Percentiles rank a stretch among this genome's conserved stretches.
phyloP scores from a whole-genome alignment of 1,140 invertebrate species.

The Mactra quadrangularis region DNA sequence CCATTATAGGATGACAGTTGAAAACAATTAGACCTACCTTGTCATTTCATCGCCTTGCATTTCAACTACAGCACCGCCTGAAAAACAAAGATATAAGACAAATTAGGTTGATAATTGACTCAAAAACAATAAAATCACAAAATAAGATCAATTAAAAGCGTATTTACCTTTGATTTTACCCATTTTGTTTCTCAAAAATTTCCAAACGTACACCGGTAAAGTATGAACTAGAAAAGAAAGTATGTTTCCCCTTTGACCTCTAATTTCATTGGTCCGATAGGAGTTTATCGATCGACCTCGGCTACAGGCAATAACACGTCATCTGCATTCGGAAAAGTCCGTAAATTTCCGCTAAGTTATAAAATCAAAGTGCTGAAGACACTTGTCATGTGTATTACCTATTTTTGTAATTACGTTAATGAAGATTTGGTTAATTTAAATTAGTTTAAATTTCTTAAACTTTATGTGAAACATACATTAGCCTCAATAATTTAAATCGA shows the following conservation, averaged over 20 bases:
- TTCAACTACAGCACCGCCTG: conserved; percentile 93
- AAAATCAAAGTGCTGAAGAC: no score
- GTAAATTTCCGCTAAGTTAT: no score
- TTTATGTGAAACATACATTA: no score
- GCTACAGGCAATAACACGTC: conserved; percentile 43
- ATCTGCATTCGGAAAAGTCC: not conserved
- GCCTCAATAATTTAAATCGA: no score
- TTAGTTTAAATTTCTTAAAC: no score
- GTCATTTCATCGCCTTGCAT: conserved; percentile 99
- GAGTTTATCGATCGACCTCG: conserved; percentile 36
- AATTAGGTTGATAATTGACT: not conserved
- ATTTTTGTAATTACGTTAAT: no score
- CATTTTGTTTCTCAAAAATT: conserved; percentile 60
- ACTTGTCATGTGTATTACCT: no score
- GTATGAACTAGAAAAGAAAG: conserved; percentile 25
- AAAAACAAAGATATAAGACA: conserved; percentile 59
- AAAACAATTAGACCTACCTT: conserved; percentile 74
- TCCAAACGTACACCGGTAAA: not conserved
- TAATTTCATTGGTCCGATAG: conserved; percentile 49
- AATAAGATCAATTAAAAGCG: not conserved
- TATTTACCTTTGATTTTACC: conserved; percentile 77
- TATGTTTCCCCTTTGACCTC: conserved; percentile 46
- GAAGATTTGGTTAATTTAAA: no score
- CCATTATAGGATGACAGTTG: not conserved
- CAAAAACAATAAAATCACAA: conserved; percentile 2